phyloP scores from a whole-genome alignment of 2,113 vertebrate genomes.

The Archilochus colubris region DNA sequence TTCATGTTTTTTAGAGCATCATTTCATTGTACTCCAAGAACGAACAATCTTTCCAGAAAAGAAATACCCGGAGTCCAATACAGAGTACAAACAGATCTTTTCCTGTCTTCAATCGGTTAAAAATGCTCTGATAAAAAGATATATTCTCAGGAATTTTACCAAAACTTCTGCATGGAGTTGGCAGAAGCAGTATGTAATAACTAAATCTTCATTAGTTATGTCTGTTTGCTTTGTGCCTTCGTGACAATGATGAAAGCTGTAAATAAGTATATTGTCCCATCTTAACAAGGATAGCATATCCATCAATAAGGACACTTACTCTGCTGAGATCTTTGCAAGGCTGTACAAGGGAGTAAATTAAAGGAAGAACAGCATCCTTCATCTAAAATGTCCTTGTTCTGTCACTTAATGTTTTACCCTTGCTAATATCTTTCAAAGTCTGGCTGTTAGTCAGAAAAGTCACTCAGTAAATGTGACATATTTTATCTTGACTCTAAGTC shows the following conservation, averaged over 20 bases:
- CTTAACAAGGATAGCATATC: constrained; percentile 58
- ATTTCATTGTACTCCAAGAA: background rate
- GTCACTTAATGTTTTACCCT: constrained; percentile 66
- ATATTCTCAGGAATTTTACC: constrained; percentile 4
- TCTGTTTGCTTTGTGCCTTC: constrained; percentile 56
- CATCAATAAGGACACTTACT: constrained; percentile 61
- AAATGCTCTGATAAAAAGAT: background rate
- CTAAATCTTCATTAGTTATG: constrained; percentile 62
- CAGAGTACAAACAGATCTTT: background rate
- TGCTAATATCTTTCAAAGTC: constrained; percentile 65
- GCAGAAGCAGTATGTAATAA: constrained; percentile 28
- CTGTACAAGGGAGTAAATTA: constrained; percentile 57
- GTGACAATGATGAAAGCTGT: constrained; percentile 57
- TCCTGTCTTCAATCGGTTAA: background rate
- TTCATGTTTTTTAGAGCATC: background rate
- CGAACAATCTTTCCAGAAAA: background rate
- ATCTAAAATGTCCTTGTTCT: constrained; percentile 60
- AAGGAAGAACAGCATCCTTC: constrained; percentile 58
- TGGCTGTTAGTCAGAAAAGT: constrained; percentile 55
- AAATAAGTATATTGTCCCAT: constrained; percentile 59
- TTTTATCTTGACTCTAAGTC: constrained; percentile 10
- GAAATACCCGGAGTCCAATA: background rate
- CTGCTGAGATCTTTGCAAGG: constrained; percentile 61
- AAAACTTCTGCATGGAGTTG: background rate
- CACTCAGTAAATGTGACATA: constrained; percentile 38